These are phyloP conservation scores for Agrochola lychnidis DNA, from an alignment of 2,888 invertebrate species.

Conservation along the genomic window DNA sequence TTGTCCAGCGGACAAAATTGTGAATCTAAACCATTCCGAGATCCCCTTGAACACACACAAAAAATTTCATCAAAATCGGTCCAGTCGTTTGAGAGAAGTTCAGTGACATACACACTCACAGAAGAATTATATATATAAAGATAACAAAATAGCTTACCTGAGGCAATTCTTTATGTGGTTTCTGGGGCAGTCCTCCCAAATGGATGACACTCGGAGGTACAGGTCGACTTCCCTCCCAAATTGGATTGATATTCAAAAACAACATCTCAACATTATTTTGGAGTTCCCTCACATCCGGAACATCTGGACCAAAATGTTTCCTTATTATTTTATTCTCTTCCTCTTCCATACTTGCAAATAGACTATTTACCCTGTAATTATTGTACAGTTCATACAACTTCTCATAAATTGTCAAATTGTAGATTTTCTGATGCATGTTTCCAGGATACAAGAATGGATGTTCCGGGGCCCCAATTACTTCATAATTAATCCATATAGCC, in stretches of 20 bases:
- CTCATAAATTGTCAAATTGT: slow-evolving; percentile 71
- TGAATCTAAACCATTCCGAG: too few relatives aligned
- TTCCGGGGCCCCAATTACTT: slow-evolving; percentile 68
- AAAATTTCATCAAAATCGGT: too few relatives aligned
- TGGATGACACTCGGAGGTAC: slow-evolving; percentile 81
- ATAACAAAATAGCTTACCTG: slow-evolving; percentile 69
- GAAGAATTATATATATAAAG: background rate
- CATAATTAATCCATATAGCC: slow-evolving; percentile 51
- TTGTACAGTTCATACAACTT: slow-evolving; percentile 67
- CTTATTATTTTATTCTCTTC: slow-evolving; percentile 57
- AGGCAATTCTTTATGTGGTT: slow-evolving; percentile 78
- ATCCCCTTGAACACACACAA: too few relatives aligned
- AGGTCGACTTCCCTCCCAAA: slow-evolving; percentile 78
- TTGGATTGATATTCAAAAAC: slow-evolving; percentile 81
- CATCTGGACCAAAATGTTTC: slow-evolving; percentile 66
- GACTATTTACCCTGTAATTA: slow-evolving; percentile 43
- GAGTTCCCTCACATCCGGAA: slow-evolving; percentile 66
- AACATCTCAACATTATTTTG: slow-evolving; percentile 76
- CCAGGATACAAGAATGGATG: slow-evolving; percentile 74
- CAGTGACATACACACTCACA: too few relatives aligned
- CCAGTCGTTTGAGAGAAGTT: too few relatives aligned
- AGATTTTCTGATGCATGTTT: slow-evolving; percentile 56
- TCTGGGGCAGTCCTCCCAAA: slow-evolving; percentile 83
- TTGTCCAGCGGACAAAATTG: too few relatives aligned
- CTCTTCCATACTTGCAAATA: slow-evolving; percentile 23